A percentile compares a stretch with the other conserved stretches of the same genome.
Evolutionary conservation across 2,113 vertebrate genomes (phyloP).

Genomic region (Hoplias malabaricus): DNA sequence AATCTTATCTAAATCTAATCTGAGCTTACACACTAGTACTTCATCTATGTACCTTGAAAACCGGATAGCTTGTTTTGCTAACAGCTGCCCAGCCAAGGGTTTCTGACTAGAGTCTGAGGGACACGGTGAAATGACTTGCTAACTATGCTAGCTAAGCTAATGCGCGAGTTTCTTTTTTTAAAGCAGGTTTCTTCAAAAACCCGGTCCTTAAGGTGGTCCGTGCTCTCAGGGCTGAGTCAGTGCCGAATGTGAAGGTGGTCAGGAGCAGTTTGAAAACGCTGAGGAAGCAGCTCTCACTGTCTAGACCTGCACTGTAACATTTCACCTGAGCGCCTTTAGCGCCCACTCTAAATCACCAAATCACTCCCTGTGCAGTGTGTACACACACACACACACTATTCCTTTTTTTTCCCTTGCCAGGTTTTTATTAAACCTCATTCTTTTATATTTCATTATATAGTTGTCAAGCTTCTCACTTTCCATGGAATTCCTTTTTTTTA

Average conservation of each 20-base stretch:
- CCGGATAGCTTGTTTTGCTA: too few species aligned
- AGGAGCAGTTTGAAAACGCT: conserved; percentile 20
- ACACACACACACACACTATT: neutral
- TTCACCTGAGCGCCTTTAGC: conserved; percentile 39
- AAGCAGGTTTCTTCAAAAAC: too few species aligned
- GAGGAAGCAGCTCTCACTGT: conserved; percentile 28
- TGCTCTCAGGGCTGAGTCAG: neutral
- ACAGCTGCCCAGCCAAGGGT: too few species aligned
- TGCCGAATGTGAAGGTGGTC: neutral
- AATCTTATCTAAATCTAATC: too few species aligned
- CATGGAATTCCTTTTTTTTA: neutral
- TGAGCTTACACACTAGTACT: too few species aligned
- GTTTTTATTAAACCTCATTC: too few species aligned
- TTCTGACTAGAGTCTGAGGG: too few species aligned
- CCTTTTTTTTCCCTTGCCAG: neutral
- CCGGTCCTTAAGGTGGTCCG: too few species aligned
- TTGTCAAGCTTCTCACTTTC: neutral
- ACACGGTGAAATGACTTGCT: too few species aligned
- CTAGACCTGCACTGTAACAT: conserved; percentile 41
- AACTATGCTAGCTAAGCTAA: too few species aligned
- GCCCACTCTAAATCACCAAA: conserved; percentile 25
- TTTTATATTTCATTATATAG: neutral
- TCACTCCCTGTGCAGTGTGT: neutral
- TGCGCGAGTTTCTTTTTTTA: too few species aligned
- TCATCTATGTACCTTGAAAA: too few species aligned